Conservation (phyloP, 1,140 invertebrate genomes). For the Danaus plexippus region DNA sequence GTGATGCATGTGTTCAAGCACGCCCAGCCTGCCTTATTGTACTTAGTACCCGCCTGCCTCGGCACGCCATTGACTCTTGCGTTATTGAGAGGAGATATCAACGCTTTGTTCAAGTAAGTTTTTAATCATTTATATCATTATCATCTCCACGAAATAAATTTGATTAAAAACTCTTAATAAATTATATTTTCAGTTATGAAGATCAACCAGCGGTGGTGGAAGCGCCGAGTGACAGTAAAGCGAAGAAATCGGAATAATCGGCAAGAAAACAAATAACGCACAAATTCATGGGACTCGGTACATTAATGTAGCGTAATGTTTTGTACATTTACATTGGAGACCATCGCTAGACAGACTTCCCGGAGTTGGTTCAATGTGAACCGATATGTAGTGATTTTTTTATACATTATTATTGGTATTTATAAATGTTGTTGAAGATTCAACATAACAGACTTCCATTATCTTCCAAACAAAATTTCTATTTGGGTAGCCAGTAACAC, state of each 20-base stretch:
- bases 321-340: neutral
- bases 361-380: too few relatives aligned
- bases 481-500: too few relatives aligned
- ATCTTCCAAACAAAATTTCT: too few relatives aligned
- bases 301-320: slow-evolving; percentile 10
- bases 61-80: slow-evolving; percentile 90
- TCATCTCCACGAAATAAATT: neutral
- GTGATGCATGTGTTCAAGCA: slow-evolving; percentile 99
- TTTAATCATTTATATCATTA: neutral
- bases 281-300: slow-evolving; percentile 31
- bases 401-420: too few relatives aligned
- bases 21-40: slow-evolving; percentile 98
- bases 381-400: too few relatives aligned
- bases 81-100: slow-evolving; percentile 91
- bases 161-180: slow-evolving; percentile 4
- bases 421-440: too few relatives aligned
- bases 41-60: slow-evolving; percentile 96
- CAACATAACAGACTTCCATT: too few relatives aligned
- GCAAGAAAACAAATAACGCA: slow-evolving; percentile 23
- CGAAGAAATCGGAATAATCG: slow-evolving; percentile 51
- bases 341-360: too few relatives aligned
- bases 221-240: slow-evolving; percentile 29
- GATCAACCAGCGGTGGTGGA: slow-evolving; percentile 44
- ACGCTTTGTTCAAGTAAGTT: slow-evolving; percentile 90
- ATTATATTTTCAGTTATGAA: slow-evolving; percentile 41